A percentile compares a stretch with the other conserved stretches of the same genome.
phyloP scores from a whole-genome alignment of 2,888 invertebrate species.

The Miltochrista miniata region DNA sequence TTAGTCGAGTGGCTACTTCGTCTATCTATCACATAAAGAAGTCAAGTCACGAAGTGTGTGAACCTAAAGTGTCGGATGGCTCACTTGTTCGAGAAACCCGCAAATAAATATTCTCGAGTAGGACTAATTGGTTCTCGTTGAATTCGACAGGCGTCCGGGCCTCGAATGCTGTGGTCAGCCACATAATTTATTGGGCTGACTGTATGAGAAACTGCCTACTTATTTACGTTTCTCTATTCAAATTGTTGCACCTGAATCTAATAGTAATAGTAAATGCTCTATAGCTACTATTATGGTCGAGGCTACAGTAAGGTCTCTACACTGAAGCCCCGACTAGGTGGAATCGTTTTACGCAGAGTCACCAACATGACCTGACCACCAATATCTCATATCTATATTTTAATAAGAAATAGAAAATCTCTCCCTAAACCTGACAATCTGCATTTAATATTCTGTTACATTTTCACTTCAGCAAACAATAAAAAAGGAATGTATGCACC shows the following conservation, averaged over 20 bases:
- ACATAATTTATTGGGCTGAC: conserved; percentile 76
- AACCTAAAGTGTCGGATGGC: conserved; percentile 59
- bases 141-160: conserved; percentile 73
- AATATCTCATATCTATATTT: too few relatives aligned
- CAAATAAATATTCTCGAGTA: conserved; percentile 78
- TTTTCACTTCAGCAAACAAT: too few relatives aligned
- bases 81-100: conserved; percentile 73
- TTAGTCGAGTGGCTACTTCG: conserved; percentile 35
- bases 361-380: too few relatives aligned
- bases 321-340: too few relatives aligned
- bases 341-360: too few relatives aligned
- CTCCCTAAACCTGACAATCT: too few relatives aligned
- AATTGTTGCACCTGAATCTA: conserved; percentile 39
- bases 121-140: conserved; percentile 81
- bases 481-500: too few relatives aligned
- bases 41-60: conserved; percentile 56
- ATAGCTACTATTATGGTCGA: conserved; percentile 32
- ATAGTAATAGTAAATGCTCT: conserved; percentile 35
- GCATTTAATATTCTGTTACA: too few relatives aligned
- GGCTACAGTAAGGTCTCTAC: too few relatives aligned
- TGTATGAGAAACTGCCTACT: conserved; percentile 43
- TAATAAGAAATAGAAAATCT: too few relatives aligned
- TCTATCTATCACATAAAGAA: conserved; percentile 55
- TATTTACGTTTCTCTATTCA: conserved; percentile 51
- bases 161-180: conserved; percentile 63